Percentiles rank a stretch among this genome's conserved stretches.
Evolutionary conservation across 2,113 vertebrate species (phyloP).

Genomic region (Pogonocichla stellata): DNA sequence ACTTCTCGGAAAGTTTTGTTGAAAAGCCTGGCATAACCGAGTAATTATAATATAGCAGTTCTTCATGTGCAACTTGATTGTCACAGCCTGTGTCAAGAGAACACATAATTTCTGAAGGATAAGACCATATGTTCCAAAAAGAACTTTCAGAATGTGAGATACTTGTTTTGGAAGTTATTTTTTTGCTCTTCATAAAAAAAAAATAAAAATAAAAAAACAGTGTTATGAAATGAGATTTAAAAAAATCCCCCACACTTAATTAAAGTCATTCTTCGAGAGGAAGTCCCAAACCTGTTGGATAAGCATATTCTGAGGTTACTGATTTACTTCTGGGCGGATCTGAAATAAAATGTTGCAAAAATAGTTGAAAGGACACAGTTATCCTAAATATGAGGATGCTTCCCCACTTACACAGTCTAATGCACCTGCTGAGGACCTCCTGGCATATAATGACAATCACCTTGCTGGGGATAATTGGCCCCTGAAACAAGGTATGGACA

Average conservation of each 20-base stretch:
- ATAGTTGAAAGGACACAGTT: not conserved
- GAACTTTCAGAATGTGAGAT: slow-evolving; percentile 59
- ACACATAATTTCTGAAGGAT: slow-evolving; percentile 63
- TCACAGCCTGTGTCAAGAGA: slow-evolving; percentile 65
- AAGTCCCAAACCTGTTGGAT: not conserved
- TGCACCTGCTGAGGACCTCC: not conserved
- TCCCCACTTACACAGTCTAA: not conserved
- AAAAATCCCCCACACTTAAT: slow-evolving; percentile 11
- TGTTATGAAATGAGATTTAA: slow-evolving; percentile 6
- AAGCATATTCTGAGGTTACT: not conserved
- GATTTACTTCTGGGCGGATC: not conserved
- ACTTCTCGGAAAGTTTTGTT: slow-evolving; percentile 66
- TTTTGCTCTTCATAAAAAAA: not conserved
- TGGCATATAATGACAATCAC: not conserved
- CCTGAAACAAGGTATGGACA: not conserved
- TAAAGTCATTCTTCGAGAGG: not conserved
- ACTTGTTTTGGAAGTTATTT: slow-evolving; percentile 46
- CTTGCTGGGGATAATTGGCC: not conserved
- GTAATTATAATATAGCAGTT: slow-evolving; percentile 62
- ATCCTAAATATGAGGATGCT: not conserved
- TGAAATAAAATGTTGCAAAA: not conserved
- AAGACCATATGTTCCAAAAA: slow-evolving; percentile 64
- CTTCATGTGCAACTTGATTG: slow-evolving; percentile 67
- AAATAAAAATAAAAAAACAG: not conserved
- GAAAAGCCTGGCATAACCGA: slow-evolving; percentile 55